A percentile compares a stretch with the other conserved stretches of the same genome.
These are phyloP conservation scores for Synergus japonicus DNA, from an alignment of 2,888 invertebrate genomes.

Conservation along the genomic window DNA sequence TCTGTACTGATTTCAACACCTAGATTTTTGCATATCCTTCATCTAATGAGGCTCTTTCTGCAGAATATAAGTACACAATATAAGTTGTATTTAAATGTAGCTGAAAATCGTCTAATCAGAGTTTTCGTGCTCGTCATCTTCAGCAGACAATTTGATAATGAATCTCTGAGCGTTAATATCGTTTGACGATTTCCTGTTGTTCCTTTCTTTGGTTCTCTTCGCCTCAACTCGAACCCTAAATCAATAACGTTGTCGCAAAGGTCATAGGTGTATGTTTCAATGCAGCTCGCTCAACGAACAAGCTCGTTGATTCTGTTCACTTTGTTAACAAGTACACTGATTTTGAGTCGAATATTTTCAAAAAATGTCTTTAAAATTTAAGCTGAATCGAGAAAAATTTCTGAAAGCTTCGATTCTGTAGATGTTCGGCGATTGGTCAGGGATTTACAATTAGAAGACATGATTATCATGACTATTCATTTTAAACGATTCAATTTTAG, in stretches of 20 bases:
- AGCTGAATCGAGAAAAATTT: no score
- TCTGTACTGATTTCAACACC: background rate
- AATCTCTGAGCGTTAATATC: background rate
- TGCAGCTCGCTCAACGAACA: slow-evolving; percentile 48
- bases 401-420: no score
- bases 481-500: no score
- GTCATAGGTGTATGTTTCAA: slow-evolving; percentile 51
- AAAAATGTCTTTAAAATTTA: no score
- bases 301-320: background rate
- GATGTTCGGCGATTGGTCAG: no score
- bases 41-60: background rate
- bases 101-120: background rate
- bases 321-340: no score
- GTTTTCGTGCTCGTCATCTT: background rate
- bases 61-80: background rate
- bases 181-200: background rate
- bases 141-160: background rate
- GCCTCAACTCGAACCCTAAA: slow-evolving; percentile 44
- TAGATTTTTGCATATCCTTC: background rate
- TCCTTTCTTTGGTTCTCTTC: background rate
- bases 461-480: no score
- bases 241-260: slow-evolving; percentile 53
- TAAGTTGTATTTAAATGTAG: background rate
- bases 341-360: no score
- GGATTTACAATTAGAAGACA: no score